phyloP scores from a whole-genome alignment of 2,888 invertebrate species.

The Meta bourneti region DNA sequence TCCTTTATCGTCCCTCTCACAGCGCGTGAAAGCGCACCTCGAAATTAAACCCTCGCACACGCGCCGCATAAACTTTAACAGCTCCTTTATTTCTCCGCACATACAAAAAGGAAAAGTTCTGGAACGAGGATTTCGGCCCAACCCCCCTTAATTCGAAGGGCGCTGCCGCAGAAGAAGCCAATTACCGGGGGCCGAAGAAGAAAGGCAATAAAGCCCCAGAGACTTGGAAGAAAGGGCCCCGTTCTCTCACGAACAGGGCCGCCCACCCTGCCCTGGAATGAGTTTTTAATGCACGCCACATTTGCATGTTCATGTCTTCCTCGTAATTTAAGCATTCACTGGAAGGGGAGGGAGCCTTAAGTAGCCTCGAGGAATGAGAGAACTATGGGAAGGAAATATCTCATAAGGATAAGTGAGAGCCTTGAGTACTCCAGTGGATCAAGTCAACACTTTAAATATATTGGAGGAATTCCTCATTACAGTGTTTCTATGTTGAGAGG shows the following conservation, averaged over 20 bases:
- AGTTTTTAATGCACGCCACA: conserved; percentile 73
- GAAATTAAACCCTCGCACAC: conserved; percentile 46
- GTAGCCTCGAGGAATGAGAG: conserved; percentile 38
- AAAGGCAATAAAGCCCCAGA: conserved; percentile 17
- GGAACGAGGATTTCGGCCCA: not conserved
- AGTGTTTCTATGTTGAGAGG: too few species aligned
- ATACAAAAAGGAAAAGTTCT: conserved; percentile 38
- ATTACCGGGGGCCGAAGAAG: conserved; percentile 40
- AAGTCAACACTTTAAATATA: not conserved
- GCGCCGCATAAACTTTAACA: conserved; percentile 49
- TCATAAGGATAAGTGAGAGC: conserved; percentile 12
- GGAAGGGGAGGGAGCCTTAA: conserved; percentile 49
- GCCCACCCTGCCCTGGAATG: conserved; percentile 33
- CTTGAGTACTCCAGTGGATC: not conserved
- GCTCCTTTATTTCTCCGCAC: conserved; percentile 51
- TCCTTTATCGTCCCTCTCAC: conserved; percentile 16
- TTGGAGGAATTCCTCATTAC: too few species aligned
- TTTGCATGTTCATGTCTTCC: conserved; percentile 71
- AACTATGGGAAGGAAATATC: conserved; percentile 3
- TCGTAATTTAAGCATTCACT: conserved; percentile 61
- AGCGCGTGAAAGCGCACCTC: conserved; percentile 19
- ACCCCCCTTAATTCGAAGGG: conserved; percentile 68
- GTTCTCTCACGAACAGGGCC: not conserved
- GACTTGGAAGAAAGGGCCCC: not conserved
- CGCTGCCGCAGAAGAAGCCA: conserved; percentile 59